Percentiles rank a stretch among this genome's conserved stretches.
Conservation (phyloP, 2,797 vertebrate genomes). For the Lemur catta region DNA sequence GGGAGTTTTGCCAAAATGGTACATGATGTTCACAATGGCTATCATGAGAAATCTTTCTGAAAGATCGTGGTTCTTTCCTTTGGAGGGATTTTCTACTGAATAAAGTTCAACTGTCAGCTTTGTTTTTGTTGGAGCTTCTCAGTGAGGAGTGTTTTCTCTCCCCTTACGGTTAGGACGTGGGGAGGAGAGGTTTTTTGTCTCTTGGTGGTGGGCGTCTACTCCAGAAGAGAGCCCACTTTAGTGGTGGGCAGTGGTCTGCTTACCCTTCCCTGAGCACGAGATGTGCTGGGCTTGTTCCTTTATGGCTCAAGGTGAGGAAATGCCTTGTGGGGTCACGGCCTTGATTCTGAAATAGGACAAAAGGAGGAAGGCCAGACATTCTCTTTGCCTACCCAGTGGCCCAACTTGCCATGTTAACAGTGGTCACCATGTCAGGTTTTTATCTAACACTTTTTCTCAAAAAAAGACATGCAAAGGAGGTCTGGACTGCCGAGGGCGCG, state of each 20-base stretch:
- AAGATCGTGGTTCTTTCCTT: not conserved
- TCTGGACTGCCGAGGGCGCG: not conserved
- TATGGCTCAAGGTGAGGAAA: not conserved
- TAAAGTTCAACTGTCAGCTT: not conserved
- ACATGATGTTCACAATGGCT: fast-evolving
- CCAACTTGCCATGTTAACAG: not conserved
- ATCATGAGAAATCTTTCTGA: not conserved
- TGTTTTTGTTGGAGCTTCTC: not conserved
- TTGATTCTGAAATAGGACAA: not conserved
- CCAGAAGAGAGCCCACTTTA: not conserved
- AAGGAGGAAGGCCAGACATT: not conserved
- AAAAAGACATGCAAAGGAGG: not conserved
- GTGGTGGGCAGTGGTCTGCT: no score
- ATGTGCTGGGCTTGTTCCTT: not conserved
- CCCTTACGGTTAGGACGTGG: not conserved
- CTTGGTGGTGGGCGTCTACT: not conserved
- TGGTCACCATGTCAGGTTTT: not conserved
- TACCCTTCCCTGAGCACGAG: not conserved
- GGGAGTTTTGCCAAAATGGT: not conserved
- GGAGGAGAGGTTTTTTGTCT: slow-evolving; percentile 35
- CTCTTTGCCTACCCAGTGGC: not conserved
- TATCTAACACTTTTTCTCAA: not conserved
- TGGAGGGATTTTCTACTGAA: not conserved
- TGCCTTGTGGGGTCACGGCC: not conserved
- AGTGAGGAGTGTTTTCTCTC: not conserved